Evolutionary conservation across 2,888 invertebrate genomes (phyloP).

Genomic region (Thymelicus sylvestris): DNA sequence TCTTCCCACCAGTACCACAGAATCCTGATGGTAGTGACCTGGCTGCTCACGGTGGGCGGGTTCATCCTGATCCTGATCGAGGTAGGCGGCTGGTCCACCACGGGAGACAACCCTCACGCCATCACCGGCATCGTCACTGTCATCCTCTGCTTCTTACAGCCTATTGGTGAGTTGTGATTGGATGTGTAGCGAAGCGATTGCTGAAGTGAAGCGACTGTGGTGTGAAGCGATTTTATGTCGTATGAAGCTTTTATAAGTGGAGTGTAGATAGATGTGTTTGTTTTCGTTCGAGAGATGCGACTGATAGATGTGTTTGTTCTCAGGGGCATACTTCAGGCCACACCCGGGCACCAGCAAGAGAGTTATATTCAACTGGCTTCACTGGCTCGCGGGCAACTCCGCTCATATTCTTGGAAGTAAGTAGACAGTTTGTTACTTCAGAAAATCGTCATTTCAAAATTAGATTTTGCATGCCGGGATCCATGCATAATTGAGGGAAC

Average conservation of each 20-base stretch:
- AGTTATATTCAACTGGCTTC: conserved; percentile 95
- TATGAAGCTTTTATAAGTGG: too few relatives aligned
- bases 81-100: conserved; percentile 89
- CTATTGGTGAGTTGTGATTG: conserved; percentile 85
- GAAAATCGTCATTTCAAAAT: too few relatives aligned
- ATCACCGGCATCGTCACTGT: conserved; percentile 92
- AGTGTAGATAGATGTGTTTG: not conserved
- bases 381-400: conserved; percentile 94
- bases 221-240: too few relatives aligned
- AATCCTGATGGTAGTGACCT: conserved; percentile 92
- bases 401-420: conserved; percentile 95
- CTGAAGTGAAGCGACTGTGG: too few relatives aligned
- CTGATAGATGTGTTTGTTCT: conserved; percentile 34
- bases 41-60: conserved; percentile 90
- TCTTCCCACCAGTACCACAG: conserved; percentile 90
- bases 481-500: too few relatives aligned
- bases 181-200: not conserved
- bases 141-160: conserved; percentile 92
- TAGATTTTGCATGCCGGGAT: too few relatives aligned
- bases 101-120: conserved; percentile 91
- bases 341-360: conserved; percentile 92
- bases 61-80: conserved; percentile 93
- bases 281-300: conserved; percentile 20
- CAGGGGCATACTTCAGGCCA: conserved; percentile 92
- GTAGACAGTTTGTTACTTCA: conserved; percentile 55